Evolutionary conservation across 2,797 vertebrate genomes (phyloP).

Genomic region (Cryptoprocta ferox): DNA sequence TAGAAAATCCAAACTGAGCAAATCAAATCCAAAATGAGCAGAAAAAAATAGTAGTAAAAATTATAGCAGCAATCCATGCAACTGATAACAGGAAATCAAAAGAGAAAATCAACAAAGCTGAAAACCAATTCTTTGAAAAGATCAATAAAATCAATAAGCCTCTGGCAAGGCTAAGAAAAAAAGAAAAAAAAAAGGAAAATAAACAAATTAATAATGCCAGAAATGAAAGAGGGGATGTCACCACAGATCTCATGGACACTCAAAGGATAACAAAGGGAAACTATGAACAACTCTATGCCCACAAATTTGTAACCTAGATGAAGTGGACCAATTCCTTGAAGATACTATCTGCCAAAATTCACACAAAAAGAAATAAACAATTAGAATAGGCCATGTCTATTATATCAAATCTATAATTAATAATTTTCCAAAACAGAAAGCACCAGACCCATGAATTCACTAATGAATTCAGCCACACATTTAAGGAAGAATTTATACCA

Average conservation of each 20-base stretch:
- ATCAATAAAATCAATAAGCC: not conserved
- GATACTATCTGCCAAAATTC: not conserved
- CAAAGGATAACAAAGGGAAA: not conserved
- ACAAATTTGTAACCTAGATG: not conserved
- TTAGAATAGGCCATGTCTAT: too few relatives aligned
- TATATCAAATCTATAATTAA: not conserved
- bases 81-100: not conserved
- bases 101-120: not conserved
- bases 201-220: not conserved
- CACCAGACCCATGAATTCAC: too few relatives aligned
- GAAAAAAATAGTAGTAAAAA: not conserved
- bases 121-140: not conserved
- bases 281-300: not conserved
- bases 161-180: too few relatives aligned
- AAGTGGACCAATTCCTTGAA: not conserved
- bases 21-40: not conserved
- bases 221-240: not conserved
- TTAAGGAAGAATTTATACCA: not conserved
- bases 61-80: not conserved
- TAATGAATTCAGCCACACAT: not conserved
- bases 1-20: not conserved
- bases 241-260: not conserved
- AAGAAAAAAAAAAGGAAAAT: not conserved
- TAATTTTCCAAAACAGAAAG: not conserved
- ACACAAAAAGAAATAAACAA: not conserved